Evolutionary conservation across 1,140 invertebrate genomes (phyloP).

Genomic region (Pentalonia nigronervosa): DNA sequence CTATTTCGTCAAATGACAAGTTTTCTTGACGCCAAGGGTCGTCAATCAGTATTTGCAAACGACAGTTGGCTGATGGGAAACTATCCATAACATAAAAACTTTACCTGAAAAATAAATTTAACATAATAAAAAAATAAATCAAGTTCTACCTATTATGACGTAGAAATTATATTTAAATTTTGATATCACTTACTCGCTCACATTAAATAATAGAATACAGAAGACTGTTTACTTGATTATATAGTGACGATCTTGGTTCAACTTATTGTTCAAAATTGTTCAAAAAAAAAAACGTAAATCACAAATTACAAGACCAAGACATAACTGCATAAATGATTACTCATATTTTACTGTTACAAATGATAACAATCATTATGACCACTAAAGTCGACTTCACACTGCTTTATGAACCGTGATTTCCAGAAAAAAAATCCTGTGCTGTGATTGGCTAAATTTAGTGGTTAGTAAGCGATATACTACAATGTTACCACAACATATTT

Average conservation of each 20-base stretch:
- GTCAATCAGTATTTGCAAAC: slow-evolving; percentile 87
- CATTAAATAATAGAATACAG: not conserved
- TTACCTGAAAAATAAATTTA: not conserved
- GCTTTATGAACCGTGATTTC: too few relatives aligned
- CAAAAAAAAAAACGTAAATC: not conserved
- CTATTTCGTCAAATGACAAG: slow-evolving; percentile 88
- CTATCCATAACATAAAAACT: slow-evolving; percentile 61
- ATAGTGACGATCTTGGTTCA: not conserved
- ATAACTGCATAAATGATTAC: too few relatives aligned
- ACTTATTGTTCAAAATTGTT: not conserved
- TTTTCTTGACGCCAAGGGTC: slow-evolving; percentile 87
- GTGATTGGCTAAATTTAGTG: too few relatives aligned
- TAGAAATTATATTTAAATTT: not conserved
- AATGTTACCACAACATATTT: too few relatives aligned
- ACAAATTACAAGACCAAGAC: too few relatives aligned
- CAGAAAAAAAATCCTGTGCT: too few relatives aligned
- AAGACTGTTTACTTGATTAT: not conserved
- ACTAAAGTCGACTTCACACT: too few relatives aligned
- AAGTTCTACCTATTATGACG: not conserved
- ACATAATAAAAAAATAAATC: not conserved
- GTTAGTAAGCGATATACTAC: too few relatives aligned
- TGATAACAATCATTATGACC: not conserved
- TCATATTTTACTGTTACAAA: not conserved
- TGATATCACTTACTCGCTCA: not conserved
- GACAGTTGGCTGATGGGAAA: slow-evolving; percentile 70